Percentiles rank a stretch among this genome's conserved stretches.
phyloP scores from a whole-genome alignment of 2,113 vertebrate genomes.

The Cryptoleucopteryx plumbea region DNA sequence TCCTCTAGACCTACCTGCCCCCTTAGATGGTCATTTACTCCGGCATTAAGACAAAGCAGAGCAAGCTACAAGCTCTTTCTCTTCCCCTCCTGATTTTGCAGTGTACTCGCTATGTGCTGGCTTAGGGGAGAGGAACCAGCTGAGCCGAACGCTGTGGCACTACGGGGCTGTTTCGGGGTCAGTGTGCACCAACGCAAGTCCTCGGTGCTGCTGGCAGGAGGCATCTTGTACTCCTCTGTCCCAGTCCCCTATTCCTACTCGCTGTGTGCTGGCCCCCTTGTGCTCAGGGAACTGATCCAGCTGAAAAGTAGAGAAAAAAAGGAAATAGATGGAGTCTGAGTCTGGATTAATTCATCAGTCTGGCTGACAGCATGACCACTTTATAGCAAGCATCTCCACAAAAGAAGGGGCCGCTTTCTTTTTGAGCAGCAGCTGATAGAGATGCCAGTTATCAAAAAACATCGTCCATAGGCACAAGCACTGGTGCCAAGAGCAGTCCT shows the following conservation, averaged over 20 bases:
- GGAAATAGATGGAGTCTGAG: not conserved
- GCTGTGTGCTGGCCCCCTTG: not conserved
- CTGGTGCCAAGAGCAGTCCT: not conserved
- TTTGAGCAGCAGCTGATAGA: not conserved
- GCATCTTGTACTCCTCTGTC: not conserved
- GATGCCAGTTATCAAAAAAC: not conserved
- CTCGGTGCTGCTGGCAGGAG: not conserved
- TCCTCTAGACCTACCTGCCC: not conserved
- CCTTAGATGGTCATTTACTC: not conserved
- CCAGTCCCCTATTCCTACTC: not conserved
- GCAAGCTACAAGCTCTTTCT: not conserved
- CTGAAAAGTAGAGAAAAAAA: not conserved
- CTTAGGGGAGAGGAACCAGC: not conserved
- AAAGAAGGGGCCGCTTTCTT: not conserved
- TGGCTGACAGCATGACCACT: fast-evolving
- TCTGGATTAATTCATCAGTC: not conserved
- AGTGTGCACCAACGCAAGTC: not conserved
- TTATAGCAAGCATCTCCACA: not conserved
- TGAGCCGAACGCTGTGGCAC: not conserved
- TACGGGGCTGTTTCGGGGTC: not conserved
- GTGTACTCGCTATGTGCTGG: fast-evolving
- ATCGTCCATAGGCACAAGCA: not conserved
- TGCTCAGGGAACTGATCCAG: not conserved
- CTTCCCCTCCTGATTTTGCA: not conserved
- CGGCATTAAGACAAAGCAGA: not conserved